Evolutionary conservation across 2,797 vertebrate genomes (phyloP), one percentile per base, ranked within the genome.

Genomic region (Lepilemur septentrionalis): DNA sequence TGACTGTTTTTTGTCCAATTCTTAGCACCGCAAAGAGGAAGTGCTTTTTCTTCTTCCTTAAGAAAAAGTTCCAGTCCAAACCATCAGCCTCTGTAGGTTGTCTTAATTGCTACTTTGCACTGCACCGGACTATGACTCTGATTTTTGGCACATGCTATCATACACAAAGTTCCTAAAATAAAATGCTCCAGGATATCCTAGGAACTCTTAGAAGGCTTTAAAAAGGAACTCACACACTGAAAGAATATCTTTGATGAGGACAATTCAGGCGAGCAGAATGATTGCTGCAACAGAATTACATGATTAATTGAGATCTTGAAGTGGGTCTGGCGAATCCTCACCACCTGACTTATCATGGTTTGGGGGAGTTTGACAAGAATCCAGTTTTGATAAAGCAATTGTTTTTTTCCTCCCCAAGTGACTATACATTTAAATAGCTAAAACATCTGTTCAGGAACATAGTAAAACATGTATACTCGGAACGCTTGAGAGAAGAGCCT

Each of bases 41-140:
- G 95, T 94, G 82, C 87, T 97, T 97, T 96, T 93, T 67, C 76
- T 48, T 89, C 50, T 92, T 91, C 48, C 69, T 88, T 81, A 89
- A 93, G 94, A 96, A 92, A 75, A 84, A 76, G 83, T 80, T 92
- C 93, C 55, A 79, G 59, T 94, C 92, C 95, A 95, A 98, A 98
- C 97, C 97, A 87, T 90, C 96, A 96, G 96, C 11, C 97, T 98
- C 96, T 96, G 98, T 98, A 99, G 98, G 98, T 98, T 98, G 98
- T 97, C 97, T 98, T 98, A 98, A 98, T 99, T 98, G 97, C 95
- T 98, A 97, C 98, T 98, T 98, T 98, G 97, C 98, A 97, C 97
- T 93, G 97, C 91, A 92, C 92, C 89, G 96, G 97, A 96, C 95
- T 92, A 80, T 95, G 98, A 98, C 97, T 98, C 98, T 98, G 98